Conservation (phyloP, 2,113 vertebrate genomes). For the Cebidichthys violaceus region DNA sequence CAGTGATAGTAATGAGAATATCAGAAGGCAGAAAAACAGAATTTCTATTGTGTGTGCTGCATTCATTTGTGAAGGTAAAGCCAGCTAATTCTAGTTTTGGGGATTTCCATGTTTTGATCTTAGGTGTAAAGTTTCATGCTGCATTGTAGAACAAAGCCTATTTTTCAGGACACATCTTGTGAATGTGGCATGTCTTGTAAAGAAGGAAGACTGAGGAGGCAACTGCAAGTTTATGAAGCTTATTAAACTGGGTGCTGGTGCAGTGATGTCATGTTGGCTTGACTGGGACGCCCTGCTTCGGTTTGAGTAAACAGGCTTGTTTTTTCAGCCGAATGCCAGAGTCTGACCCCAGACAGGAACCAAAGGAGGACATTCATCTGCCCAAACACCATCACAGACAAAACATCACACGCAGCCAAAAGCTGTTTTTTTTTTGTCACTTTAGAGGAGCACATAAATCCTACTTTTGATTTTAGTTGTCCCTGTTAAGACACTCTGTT, state of each 20-base stretch:
- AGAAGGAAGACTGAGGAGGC: slow-evolving; percentile 30
- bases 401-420: slow-evolving; percentile 64
- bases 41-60: slow-evolving; percentile 45
- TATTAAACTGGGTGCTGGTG: slow-evolving; percentile 47
- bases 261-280: slow-evolving; percentile 54
- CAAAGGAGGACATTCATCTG: slow-evolving; percentile 57
- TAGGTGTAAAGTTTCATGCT: background rate
- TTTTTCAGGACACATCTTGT: background rate
- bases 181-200: slow-evolving; percentile 3
- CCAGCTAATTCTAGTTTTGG: slow-evolving; percentile 4
- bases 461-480: slow-evolving; percentile 37
- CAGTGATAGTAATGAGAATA: slow-evolving; percentile 36
- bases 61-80: slow-evolving; percentile 24
- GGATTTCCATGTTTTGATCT: slow-evolving; percentile 48
- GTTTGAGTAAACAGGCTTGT: slow-evolving; percentile 61
- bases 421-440: slow-evolving; percentile 44
- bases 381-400: slow-evolving; percentile 63
- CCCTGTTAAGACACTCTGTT: slow-evolving; percentile 43
- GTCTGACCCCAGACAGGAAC: slow-evolving; percentile 75
- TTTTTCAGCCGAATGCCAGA: slow-evolving; percentile 63
- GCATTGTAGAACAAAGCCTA: background rate
- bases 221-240: slow-evolving; percentile 51
- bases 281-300: slow-evolving; percentile 49
- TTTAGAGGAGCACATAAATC: slow-evolving; percentile 54
- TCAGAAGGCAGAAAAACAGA: slow-evolving; percentile 37